Conservation (phyloP, 2,888 invertebrate genomes). For the Zaprionus bogoriensis region DNA sequence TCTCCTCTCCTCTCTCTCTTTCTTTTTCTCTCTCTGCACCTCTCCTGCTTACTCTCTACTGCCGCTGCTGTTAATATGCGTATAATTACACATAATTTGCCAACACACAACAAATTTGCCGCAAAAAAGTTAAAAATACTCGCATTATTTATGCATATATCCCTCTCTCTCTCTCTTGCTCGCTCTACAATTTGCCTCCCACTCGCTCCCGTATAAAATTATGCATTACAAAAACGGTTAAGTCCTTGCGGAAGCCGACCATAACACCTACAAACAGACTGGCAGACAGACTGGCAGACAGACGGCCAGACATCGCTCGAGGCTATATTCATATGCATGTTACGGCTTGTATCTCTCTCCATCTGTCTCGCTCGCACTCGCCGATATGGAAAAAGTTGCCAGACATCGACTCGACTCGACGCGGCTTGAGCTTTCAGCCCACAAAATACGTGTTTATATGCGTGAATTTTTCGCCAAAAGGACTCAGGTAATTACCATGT, state of each 20-base stretch:
- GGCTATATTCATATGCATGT: constrained; percentile 74
- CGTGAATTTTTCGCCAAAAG: constrained; percentile 69
- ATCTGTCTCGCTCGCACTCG: background rate
- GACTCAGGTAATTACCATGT: constrained; percentile 78
- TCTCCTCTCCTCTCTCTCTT: background rate
- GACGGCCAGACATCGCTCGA: constrained; percentile 45
- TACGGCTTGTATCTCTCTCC: constrained; percentile 25
- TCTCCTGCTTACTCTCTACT: background rate
- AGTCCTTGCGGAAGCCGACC: constrained; percentile 77
- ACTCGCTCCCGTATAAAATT: constrained; percentile 54
- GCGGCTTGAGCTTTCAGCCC: constrained; percentile 25
- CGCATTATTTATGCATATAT: constrained; percentile 70
- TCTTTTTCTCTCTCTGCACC: background rate
- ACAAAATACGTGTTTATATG: constrained; percentile 76
- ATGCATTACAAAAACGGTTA: constrained; percentile 78
- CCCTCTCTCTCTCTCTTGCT: background rate
- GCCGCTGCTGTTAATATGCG: constrained; percentile 66
- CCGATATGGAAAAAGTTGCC: constrained; percentile 72
- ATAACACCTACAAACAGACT: constrained; percentile 68
- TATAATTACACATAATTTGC: constrained; percentile 69
- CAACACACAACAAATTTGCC: constrained; percentile 45
- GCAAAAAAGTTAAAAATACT: constrained; percentile 41
- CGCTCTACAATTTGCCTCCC: background rate
- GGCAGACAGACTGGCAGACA: constrained; percentile 29
- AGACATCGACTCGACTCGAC: constrained; percentile 50